phyloP scores from a whole-genome alignment of 1,140 invertebrate genomes.

The Heliconius hermathena region DNA sequence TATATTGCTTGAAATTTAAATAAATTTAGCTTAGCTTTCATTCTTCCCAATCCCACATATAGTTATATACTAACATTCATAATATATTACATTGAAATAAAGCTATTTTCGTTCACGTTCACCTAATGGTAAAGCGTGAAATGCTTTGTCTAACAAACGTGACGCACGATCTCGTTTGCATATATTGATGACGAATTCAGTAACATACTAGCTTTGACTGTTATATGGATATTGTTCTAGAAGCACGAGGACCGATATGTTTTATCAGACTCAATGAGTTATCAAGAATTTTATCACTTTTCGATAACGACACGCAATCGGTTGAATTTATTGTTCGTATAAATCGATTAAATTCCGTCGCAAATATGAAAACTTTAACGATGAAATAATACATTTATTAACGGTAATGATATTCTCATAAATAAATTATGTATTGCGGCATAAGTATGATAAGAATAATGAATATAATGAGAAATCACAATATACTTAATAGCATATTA shows the following conservation, averaged over 20 bases:
- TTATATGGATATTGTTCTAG: conserved; percentile 22
- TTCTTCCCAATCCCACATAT: no score
- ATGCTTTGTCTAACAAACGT: neutral
- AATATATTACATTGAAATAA: neutral
- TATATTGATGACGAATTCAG: neutral
- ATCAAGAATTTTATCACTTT: conserved; percentile 32
- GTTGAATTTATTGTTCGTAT: conserved; percentile 30
- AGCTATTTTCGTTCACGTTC: neutral
- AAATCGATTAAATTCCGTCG: conserved; percentile 36
- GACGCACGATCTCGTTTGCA: conserved; percentile 4
- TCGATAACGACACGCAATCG: conserved; percentile 35
- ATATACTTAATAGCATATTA: no score
- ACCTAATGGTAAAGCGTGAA: neutral
- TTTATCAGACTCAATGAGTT: conserved; percentile 17
- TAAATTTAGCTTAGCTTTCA: no score
- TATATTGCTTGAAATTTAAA: no score
- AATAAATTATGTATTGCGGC: neutral
- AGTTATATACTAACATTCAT: neutral
- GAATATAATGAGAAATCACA: no score
- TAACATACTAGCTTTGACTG: neutral
- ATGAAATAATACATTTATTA: neutral
- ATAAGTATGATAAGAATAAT: neutral
- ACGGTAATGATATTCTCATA: conserved; percentile 6
- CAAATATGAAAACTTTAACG: conserved; percentile 17
- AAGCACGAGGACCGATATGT: conserved; percentile 4